These are phyloP conservation scores for Scrobipalpa costella DNA, from an alignment of 2,888 invertebrate species.

Conservation along the genomic window DNA sequence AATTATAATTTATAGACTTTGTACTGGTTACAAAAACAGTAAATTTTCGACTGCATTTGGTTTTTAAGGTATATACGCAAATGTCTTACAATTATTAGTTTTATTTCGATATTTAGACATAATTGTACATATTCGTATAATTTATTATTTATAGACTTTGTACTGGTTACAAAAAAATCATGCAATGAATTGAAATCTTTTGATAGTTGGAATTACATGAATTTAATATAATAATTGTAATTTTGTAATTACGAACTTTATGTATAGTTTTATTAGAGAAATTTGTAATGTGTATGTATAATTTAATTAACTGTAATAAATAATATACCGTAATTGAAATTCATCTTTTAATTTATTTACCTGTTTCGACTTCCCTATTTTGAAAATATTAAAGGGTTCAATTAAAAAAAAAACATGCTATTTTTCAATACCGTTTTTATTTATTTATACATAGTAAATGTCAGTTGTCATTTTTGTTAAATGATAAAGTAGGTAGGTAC, in stretches of 20 bases:
- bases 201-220: constrained; percentile 4
- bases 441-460: constrained; percentile 78
- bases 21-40: constrained; percentile 35
- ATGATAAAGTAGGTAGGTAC: constrained; percentile 75
- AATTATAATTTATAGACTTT: constrained; percentile 39
- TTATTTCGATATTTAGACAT: neutral
- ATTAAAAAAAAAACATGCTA: constrained; percentile 57
- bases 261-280: neutral
- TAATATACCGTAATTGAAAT: neutral
- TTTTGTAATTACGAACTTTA: neutral
- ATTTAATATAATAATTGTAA: neutral
- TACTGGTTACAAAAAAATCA: constrained; percentile 46
- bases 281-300: neutral
- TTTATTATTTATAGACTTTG: constrained; percentile 41
- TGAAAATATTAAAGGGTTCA: no score
- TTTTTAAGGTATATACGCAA: constrained; percentile 42
- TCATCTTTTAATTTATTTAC: neutral
- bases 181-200: constrained; percentile 12
- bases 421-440: constrained; percentile 65
- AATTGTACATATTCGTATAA: constrained; percentile 27
- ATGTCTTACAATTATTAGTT: neutral
- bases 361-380: neutral
- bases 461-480: constrained; percentile 69
- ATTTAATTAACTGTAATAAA: neutral
- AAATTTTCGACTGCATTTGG: constrained; percentile 36